Base-by-base conservation (phyloP, 2,888 invertebrate species). In the Glyphotaelius pellucidus region DNA sequence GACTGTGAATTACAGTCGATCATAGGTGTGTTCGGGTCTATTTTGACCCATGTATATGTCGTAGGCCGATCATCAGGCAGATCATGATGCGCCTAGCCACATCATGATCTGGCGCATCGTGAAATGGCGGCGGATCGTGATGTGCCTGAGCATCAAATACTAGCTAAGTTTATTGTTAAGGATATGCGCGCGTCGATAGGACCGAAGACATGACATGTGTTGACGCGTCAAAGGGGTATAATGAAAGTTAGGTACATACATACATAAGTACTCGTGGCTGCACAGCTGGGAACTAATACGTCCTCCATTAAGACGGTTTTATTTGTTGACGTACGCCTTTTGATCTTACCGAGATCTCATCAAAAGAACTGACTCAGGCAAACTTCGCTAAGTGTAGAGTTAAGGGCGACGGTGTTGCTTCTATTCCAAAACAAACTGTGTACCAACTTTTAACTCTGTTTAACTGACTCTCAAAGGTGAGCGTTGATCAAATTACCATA, bases 271-370 rank as follows among this genome's bases (percentile, higher is more conserved):
- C 25, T 67, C 25, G 67, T 67, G 25, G 25, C 80, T n/a, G n/a
- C 80, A 32, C 89, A 80, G 35, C 86, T 31, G 87, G 85, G 47
- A 87, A 84, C 30, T 67, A 67, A 89, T 80, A 84, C 35, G 88
- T 31, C 38, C 31, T 79, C 91, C 91, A 91, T 89, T 89, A 91
- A 89, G 81, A 89, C n/a, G 83, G 38, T 87, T 80, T 87, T 81
- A 91, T 91, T 85, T 81, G 84, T 79, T 89, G 91, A 91, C 84
- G 67, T 52, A 80, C 67, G 84, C 89, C 85, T 85, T 91, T 91
- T 91, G 91, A 91, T 91, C 89, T 91, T 91, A 30, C 89, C 32
- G 30, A 89, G 91, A 89, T 89, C 80, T 83, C 83, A 86, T 91
- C 89, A 91, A 89, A 89, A 91, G 91, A 91, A 91, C 83, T 89